Base-by-base conservation (phyloP, 2,113 vertebrate genomes). In the Nycticryphes semicollaris region DNA sequence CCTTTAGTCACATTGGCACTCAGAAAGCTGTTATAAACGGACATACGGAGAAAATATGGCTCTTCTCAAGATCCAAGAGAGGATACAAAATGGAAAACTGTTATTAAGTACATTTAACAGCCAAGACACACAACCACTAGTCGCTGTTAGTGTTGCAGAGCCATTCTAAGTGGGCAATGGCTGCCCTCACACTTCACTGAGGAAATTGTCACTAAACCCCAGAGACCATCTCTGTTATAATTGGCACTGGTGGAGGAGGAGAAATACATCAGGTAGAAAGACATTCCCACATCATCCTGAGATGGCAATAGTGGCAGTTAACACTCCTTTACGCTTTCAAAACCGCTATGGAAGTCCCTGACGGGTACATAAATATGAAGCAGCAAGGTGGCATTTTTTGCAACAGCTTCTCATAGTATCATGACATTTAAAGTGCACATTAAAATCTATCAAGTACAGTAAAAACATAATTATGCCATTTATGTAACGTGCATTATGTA, bases 401-500 rank as follows among this genome's bases (percentile, higher is more conserved):
- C 66, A 79, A 53, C 86, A 92, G 84, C 21, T 93, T 78, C 85
- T 97, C 59, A 53, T 14, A 94, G 87, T 35, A 77, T 50, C 74
- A 25, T 30, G 94, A 72, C 43, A 82, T 56, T 95, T 91, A 89
- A 89, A 97, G 50, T 66, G 76, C 70, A 93, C 12, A 28, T 30
- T 83, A 84, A 96, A 91, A 89, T 67, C 69, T 78, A 92, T 73
- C 80, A 93, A 93, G n/a, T 57, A 89, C n/a, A 82, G 69, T 84
- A 79, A 84, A 75, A 93, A 81, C 24, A 66, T 76, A 96, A 96
- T 90, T 69, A 91, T n/a, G 51, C 19, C 23, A 3, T 69, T 92
- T 39, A 54, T 70, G 37, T 66, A 93, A 90, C 39, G 22, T 54
- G 63, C 22, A 76, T 91, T 94, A 54, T 23, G 41, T 76, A 33